Conservation (phyloP, 2,113 vertebrate genomes). For the Ceyx cyanopectus region DNA sequence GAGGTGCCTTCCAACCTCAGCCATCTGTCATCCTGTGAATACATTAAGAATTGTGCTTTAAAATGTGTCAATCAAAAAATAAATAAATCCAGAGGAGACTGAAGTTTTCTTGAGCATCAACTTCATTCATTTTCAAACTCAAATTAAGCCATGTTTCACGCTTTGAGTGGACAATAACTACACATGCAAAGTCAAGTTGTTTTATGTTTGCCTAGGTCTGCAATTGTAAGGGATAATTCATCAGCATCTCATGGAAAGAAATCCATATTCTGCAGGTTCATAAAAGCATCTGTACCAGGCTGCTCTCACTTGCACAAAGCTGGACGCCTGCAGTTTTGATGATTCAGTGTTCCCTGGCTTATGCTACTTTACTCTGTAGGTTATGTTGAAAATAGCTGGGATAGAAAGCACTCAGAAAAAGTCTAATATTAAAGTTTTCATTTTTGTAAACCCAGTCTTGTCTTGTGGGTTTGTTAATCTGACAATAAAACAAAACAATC, state of each 20-base stretch:
- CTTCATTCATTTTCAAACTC: background rate
- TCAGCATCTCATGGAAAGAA: background rate
- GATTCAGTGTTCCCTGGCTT: background rate
- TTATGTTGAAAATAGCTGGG: background rate
- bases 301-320: background rate
- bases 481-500: background rate
- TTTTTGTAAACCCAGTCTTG: background rate
- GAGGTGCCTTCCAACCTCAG: background rate
- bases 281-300: background rate
- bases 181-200: background rate
- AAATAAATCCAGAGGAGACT: background rate
- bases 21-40: background rate
- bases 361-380: background rate
- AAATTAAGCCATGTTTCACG: background rate
- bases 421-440: background rate
- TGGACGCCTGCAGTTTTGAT: background rate
- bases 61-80: background rate
- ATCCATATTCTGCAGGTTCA: background rate
- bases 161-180: background rate
- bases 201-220: constrained; percentile 4
- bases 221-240: background rate
- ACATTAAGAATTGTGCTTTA: background rate
- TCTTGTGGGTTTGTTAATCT: background rate
- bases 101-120: background rate
- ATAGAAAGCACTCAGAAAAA: background rate